These are phyloP conservation scores for Cryptotis parvus DNA, from an alignment of 2,113 vertebrate species.

Conservation along the genomic window DNA sequence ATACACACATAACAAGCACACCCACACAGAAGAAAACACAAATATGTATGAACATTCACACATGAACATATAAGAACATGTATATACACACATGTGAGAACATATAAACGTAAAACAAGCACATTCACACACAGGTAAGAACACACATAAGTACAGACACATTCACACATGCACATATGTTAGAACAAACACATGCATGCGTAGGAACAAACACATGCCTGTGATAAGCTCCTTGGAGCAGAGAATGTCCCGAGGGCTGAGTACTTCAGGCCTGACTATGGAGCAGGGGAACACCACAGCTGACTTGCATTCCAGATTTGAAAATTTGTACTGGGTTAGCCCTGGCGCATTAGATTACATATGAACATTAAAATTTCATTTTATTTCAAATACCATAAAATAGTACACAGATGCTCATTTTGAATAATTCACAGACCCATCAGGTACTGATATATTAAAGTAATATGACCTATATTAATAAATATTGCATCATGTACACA, in stretches of 20 bases:
- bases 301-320: background rate
- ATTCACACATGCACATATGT: too few species aligned
- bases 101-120: too few species aligned
- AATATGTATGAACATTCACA: too few species aligned
- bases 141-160: too few species aligned
- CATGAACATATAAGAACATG: too few species aligned
- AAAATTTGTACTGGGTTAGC: conserved; percentile 23
- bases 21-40: too few species aligned
- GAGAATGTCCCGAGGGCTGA: background rate
- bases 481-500: conserved; percentile 70
- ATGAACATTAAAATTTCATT: conserved; percentile 72
- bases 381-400: conserved; percentile 74
- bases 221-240: background rate
- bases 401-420: conserved; percentile 66
- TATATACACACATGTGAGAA: too few species aligned
- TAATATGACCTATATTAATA: conserved; percentile 71
- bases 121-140: too few species aligned
- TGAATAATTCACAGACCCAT: conserved; percentile 74
- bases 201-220: background rate
- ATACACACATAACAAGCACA: background rate
- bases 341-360: conserved; percentile 9
- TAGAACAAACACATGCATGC: too few species aligned
- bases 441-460: conserved; percentile 66
- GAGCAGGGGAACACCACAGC: background rate
- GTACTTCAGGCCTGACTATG: background rate